Evolutionary conservation across 2,888 invertebrate species (phyloP), one percentile per base, ranked within the genome.

Genomic region (Cryptosula pallasiana): DNA sequence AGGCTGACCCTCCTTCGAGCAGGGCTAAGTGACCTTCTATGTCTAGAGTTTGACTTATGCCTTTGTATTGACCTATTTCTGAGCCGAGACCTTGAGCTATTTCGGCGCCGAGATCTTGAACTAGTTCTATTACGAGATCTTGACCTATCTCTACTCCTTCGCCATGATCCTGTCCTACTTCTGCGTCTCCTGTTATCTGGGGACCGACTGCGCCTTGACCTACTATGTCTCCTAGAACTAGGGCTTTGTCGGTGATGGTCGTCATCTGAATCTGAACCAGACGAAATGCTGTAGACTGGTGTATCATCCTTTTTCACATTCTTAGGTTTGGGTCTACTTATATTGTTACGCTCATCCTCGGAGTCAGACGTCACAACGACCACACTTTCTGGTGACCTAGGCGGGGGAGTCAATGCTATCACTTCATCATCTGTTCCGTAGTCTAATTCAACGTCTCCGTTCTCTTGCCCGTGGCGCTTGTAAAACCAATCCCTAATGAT

Each of bases 391-490:
- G 55, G 32, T 3, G 34, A 23, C 5, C 55, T 36, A 25, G 54
- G 32, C 35, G 70, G 63, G 29, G 35, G 25, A 35, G 55, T 71
- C 29, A 57, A 9, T 69, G 54, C 71, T 72, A 57, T 20, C 16
- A 35, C 69, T 2, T 74, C 72, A 63, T 72, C 72, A 5, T 29
- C 36, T 2, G 63, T 71, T 5, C 23, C 36, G 32, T 74, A 74
- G 16, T 75, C 72, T 36, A 74, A 73, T 54, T 77, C 78, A 32
- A 73, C 74, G 29, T 77, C 72, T 36, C 73, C 73, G 63, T 75
- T 73, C 69, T 77, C 76, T 35, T 76, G 75, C 16, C 76, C 76
- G 0, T 75, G 73, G 55, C 73, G 73, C 55, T 75, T 73, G 45
- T 74, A 73, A 32, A 75, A 75, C 29, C 73, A 72, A 71, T 72